These are phyloP conservation scores for Brachionus asplanchnoidis DNA, from an alignment of 1,140 invertebrate genomes.

Conservation along the genomic window DNA sequence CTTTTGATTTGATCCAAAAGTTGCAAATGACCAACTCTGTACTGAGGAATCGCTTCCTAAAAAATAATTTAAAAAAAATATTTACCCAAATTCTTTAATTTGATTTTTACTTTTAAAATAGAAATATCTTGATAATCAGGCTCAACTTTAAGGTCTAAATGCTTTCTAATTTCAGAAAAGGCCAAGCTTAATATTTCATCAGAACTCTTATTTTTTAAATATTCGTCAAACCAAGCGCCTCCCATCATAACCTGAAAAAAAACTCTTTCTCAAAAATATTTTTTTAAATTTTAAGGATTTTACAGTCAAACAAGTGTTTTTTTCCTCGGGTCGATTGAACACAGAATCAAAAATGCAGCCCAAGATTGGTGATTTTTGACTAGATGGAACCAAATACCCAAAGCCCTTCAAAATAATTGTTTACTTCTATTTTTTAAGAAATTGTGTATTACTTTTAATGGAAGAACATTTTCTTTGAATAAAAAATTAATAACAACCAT, in stretches of 20 bases:
- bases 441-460: neutral
- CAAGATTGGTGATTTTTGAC: slow-evolving; percentile 25
- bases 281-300: neutral
- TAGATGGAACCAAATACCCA: slow-evolving; percentile 33
- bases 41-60: slow-evolving; percentile 31
- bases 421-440: neutral
- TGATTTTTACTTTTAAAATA: slow-evolving; percentile 17
- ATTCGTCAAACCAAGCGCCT: slow-evolving; percentile 38
- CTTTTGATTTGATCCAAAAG: neutral
- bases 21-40: slow-evolving; percentile 19
- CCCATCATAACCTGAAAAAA: slow-evolving; percentile 33
- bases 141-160: slow-evolving; percentile 10
- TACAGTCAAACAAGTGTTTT: slow-evolving; percentile 33
- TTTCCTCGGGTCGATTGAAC: neutral
- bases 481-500: slow-evolving; percentile 33
- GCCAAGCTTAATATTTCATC: slow-evolving; percentile 14
- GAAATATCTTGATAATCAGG: slow-evolving; percentile 23
- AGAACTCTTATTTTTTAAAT: neutral
- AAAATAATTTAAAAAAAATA: neutral
- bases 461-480: slow-evolving; percentile 5
- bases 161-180: neutral
- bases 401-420: neutral
- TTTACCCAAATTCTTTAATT: neutral
- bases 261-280: neutral
- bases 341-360: slow-evolving; percentile 41